Evolutionary conservation across 2,888 invertebrate genomes (phyloP).

Genomic region (Eupithecia vulgata): DNA sequence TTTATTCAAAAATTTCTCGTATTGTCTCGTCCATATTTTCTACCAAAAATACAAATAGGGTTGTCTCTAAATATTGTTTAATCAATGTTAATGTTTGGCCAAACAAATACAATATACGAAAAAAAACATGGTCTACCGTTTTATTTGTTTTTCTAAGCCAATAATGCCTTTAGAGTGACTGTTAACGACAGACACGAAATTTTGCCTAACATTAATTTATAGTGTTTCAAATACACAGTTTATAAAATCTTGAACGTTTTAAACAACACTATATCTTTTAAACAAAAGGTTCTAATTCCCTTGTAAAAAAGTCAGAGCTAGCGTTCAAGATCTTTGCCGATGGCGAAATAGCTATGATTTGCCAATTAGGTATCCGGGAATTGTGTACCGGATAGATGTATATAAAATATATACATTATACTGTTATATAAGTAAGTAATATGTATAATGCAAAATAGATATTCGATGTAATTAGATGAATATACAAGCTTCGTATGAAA

Average conservation of each 20-base stretch:
- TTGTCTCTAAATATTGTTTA: slow-evolving; percentile 25
- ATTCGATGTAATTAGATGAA: slow-evolving; percentile 79
- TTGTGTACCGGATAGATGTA: slow-evolving; percentile 34
- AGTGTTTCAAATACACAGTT: slow-evolving; percentile 25
- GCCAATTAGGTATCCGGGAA: slow-evolving; percentile 8
- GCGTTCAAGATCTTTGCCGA: slow-evolving; percentile 18
- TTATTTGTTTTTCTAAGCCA: slow-evolving; percentile 33
- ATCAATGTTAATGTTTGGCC: not conserved
- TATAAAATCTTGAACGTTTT: not conserved
- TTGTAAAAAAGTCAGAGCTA: not conserved
- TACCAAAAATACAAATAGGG: slow-evolving; percentile 15
- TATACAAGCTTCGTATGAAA: slow-evolving; percentile 82
- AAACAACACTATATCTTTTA: not conserved
- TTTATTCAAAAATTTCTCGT: not conserved
- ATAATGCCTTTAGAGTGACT: slow-evolving; percentile 44
- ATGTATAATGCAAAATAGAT: slow-evolving; percentile 72
- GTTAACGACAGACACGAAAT: slow-evolving; percentile 31
- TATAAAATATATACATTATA: slow-evolving; percentile 33
- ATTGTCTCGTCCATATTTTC: not conserved
- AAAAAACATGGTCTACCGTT: not conserved
- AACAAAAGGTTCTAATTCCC: not conserved
- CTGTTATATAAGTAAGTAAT: slow-evolving; percentile 49
- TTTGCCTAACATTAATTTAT: slow-evolving; percentile 41
- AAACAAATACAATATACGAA: not conserved
- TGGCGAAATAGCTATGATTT: slow-evolving; percentile 13